Evolutionary conservation across 1,140 invertebrate species (phyloP), one percentile per base, ranked within the genome.

Genomic region (Phymorhynchus buccinoides): DNA sequence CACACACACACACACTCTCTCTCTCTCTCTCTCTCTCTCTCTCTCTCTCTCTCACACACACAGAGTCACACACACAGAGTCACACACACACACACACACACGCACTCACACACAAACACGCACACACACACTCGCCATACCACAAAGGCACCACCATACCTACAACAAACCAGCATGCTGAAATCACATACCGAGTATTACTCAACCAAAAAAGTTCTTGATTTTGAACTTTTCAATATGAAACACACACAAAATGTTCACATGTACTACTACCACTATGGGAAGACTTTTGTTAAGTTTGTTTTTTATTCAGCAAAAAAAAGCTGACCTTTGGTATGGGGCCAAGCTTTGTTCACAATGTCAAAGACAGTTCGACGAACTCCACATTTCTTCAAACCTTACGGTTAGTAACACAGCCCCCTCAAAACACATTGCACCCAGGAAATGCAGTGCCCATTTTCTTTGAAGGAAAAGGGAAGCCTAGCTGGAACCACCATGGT

Each of bases 271-370:
- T n/a, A n/a, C n/a, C n/a, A 71, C 6, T 16, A 78, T 30, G 9
- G 77, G 77, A 79, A 79, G 77, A 79, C 77, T 30, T 79, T n/a
- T 42, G 22, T 78, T 79, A 79, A 79, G 77, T 52, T 44, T 30
- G 48, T n/a, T 42, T 30, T 78, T 79, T n/a, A 52, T 22, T 79
- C 77, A 79, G 77, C 77, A 30, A 79, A 52, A 35, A n/a, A 9
- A 56, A 27, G 77, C 30, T 79, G 77, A 79, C 77, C 77, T 79
- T 48, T 79, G 78, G 78, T 41, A 7, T n/a, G 27, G 42, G 78
- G 27, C 27, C 73, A 75, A 30, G 14, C 37, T 41, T 41, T 18
- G 18, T 3, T 27, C 30, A 7, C 12, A 12, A 71, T 35, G 30
- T 35, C 35, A 71, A n/a, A 71, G 30, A 35, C 30, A 35, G 30